Percentiles rank a stretch among this genome's conserved stretches.
Evolutionary conservation across 2,113 vertebrate species (phyloP).

Genomic region (Petrocephalus microphthalmus): DNA sequence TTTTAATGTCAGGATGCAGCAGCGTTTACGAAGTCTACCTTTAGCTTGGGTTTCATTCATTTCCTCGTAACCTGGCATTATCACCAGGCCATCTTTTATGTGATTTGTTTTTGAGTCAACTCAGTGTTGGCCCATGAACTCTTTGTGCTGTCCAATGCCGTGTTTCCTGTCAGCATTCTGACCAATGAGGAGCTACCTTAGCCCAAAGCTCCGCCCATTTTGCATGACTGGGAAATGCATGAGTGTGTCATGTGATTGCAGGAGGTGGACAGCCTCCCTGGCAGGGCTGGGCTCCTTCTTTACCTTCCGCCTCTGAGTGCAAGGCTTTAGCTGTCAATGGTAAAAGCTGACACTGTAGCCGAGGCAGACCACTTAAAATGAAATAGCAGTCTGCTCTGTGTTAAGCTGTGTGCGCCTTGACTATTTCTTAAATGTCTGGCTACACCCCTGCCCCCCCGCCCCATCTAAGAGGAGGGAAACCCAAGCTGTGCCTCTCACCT

Average conservation of each 20-base stretch:
- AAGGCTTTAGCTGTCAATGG: not conserved
- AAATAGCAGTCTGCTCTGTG: not conserved
- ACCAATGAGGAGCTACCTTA: not conserved
- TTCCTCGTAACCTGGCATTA: not conserved
- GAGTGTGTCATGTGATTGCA: not conserved
- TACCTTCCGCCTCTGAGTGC: not conserved
- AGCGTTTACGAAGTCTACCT: not conserved
- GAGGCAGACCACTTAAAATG: not conserved
- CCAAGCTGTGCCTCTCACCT: not conserved
- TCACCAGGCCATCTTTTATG: not conserved
- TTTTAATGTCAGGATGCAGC: not conserved
- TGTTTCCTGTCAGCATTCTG: not conserved
- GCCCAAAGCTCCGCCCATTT: not conserved
- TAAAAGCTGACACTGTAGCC: not conserved
- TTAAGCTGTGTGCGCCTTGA: not conserved
- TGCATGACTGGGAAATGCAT: not conserved
- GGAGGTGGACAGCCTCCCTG: not conserved
- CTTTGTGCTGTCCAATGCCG: not conserved
- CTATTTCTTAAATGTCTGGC: not conserved
- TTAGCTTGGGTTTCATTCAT: not conserved
- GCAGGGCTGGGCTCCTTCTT: not conserved
- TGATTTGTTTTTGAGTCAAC: not conserved
- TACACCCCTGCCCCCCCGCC: not conserved
- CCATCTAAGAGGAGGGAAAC: not conserved
- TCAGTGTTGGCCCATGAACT: not conserved